Evolutionary conservation across 2,113 vertebrate species (phyloP).

Genomic region (Eolophus roseicapilla): DNA sequence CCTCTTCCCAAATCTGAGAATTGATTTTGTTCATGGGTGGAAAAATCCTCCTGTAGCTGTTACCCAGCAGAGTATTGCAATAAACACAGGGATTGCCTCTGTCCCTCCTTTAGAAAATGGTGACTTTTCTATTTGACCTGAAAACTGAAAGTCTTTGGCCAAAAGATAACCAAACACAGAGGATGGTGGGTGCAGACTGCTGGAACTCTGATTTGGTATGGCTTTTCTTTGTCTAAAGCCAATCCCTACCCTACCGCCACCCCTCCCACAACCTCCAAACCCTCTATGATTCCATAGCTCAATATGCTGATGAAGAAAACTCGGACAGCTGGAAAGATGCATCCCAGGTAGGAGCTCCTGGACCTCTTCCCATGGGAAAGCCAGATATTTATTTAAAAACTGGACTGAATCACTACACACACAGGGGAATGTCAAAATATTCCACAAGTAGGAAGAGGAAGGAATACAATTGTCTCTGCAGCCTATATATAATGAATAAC

Average conservation of each 20-base stretch:
- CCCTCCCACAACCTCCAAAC: neutral
- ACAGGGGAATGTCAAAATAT: neutral
- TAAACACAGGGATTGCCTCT: neutral
- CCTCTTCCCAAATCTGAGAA: neutral
- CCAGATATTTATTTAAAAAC: neutral
- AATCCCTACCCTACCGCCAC: neutral
- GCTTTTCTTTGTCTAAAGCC: neutral
- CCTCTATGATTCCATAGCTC: neutral
- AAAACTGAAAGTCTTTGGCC: neutral
- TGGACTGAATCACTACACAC: neutral
- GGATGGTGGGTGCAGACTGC: neutral
- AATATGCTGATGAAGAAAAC: neutral
- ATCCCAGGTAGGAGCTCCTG: neutral
- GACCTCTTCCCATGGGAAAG: neutral
- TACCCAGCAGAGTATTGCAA: neutral
- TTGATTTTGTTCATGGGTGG: neutral
- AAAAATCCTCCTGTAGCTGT: neutral
- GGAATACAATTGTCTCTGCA: neutral
- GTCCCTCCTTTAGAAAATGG: neutral
- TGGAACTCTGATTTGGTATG: neutral
- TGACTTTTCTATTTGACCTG: neutral
- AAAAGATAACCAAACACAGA: neutral
- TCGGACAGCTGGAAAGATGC: neutral
- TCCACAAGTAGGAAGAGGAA: neutral
- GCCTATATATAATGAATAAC: neutral